Conservation (phyloP, 2,797 vertebrate genomes). For the Tangara arthus region DNA sequence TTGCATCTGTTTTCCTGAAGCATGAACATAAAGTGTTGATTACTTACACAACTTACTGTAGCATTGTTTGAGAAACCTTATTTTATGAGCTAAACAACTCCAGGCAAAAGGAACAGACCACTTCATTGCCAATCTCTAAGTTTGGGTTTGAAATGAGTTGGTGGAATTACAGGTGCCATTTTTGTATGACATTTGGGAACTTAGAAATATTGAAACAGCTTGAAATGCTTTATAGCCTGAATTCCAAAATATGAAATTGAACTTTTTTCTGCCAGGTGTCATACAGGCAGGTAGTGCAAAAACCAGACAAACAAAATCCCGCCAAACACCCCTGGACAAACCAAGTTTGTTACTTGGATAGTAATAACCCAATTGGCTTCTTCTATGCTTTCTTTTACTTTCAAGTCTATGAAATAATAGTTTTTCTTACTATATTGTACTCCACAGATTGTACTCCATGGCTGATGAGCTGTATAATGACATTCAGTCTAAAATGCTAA, state of each 20-base stretch:
- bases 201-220: background rate
- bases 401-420: background rate
- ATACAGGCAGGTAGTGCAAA: accelerated
- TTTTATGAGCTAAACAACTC: background rate
- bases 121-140: background rate
- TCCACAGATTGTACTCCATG: background rate
- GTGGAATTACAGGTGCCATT: background rate
- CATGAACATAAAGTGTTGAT: background rate
- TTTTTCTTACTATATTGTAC: background rate
- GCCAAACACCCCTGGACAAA: background rate
- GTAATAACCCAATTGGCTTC: background rate
- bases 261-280: background rate
- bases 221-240: background rate
- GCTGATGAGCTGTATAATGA: background rate
- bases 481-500: background rate
- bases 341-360: background rate
- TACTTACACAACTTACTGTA: background rate
- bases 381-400: background rate
- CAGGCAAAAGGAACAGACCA: background rate
- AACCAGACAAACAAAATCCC: background rate
- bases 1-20: background rate
- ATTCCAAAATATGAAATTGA: background rate
- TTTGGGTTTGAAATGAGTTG: background rate
- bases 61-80: background rate
- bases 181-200: background rate